These are phyloP conservation scores for Leptodactylus fuscus DNA, from an alignment of 2,113 vertebrate species.

Conservation along the genomic window DNA sequence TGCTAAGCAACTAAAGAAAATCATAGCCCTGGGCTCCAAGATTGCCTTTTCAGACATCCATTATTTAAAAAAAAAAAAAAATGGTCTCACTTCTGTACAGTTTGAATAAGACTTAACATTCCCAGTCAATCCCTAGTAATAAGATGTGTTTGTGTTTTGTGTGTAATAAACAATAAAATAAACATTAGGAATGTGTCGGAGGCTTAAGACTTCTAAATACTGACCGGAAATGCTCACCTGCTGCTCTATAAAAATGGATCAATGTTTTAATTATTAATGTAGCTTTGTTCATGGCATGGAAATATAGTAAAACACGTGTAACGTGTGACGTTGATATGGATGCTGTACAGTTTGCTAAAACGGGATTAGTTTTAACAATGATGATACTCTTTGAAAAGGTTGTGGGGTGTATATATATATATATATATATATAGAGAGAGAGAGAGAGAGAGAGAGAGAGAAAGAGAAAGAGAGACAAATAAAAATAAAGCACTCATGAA, in stretches of 20 bases:
- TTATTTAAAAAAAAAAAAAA: constrained; percentile 69
- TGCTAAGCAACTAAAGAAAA: constrained; percentile 75
- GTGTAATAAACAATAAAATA: not conserved
- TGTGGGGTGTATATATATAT: no score
- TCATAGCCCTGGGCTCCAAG: constrained; percentile 64
- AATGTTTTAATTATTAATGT: not conserved
- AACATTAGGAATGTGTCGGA: not conserved
- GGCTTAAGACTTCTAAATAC: not conserved
- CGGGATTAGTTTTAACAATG: not conserved
- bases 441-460: no score
- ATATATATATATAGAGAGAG: no score
- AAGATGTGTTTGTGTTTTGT: not conserved
- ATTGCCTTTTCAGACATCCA: constrained; percentile 67
- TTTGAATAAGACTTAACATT: not conserved
- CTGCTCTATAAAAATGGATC: not conserved
- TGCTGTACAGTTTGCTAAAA: not conserved
- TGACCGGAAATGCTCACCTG: not conserved
- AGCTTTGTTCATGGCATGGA: not conserved
- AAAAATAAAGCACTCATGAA: no score
- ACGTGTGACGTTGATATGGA: not conserved
- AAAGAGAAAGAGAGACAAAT: no score
- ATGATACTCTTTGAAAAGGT: no score
- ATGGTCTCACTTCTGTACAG: constrained; percentile 36
- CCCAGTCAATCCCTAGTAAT: not conserved
- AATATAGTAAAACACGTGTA: not conserved